phyloP scores from a whole-genome alignment of 2,113 vertebrate genomes.

The Orthonyx spaldingii region DNA sequence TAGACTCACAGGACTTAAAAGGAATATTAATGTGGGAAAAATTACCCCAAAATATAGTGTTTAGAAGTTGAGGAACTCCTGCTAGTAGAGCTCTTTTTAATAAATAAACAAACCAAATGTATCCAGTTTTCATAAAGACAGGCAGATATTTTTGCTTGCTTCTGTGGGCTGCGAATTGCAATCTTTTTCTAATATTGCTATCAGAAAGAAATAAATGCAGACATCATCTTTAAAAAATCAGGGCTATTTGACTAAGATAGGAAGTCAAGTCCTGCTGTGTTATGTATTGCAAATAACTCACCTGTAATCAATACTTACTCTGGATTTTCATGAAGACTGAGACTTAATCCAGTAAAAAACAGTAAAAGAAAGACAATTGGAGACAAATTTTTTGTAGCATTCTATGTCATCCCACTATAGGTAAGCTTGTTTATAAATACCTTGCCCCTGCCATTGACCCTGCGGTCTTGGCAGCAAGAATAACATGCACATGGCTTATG shows the following conservation, averaged over 20 bases:
- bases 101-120: neutral
- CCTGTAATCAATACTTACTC: neutral
- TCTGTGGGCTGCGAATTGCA: neutral
- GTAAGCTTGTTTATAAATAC: neutral
- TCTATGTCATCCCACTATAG: neutral
- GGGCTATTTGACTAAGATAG: neutral
- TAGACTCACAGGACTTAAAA: conserved; percentile 9
- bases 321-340: neutral
- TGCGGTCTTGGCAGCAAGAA: neutral
- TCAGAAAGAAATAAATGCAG: neutral
- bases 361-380: neutral
- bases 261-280: neutral
- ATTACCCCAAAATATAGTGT: neutral
- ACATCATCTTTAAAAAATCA: neutral
- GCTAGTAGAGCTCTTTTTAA: neutral
- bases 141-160: neutral
- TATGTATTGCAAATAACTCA: neutral
- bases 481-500: neutral
- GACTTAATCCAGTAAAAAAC: neutral
- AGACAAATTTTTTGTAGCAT: neutral
- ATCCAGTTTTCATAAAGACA: neutral
- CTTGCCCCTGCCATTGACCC: neutral
- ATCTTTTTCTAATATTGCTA: neutral
- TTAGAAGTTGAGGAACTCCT: neutral
- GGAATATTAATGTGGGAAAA: neutral